These are phyloP conservation scores for Chouioia cunea DNA, from an alignment of 2,888 invertebrate species.

Conservation along the genomic window DNA sequence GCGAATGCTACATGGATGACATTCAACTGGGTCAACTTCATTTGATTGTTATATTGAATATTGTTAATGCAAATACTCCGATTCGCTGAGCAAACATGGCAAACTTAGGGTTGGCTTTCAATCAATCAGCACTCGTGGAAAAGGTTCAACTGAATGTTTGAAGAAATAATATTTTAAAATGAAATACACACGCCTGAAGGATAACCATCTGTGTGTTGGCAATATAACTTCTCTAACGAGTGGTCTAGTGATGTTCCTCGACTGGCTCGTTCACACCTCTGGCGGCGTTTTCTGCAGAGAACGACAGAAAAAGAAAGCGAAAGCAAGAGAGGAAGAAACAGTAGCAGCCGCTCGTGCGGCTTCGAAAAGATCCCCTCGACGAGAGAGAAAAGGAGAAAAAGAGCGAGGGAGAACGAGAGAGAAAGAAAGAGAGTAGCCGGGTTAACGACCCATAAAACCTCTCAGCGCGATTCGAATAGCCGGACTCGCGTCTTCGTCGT, in stretches of 20 bases:
- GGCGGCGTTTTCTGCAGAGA: not conserved
- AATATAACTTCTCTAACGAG: slow-evolving; percentile 26
- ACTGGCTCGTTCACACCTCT: slow-evolving; percentile 19
- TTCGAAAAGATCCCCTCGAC: slow-evolving; percentile 24
- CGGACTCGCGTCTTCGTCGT: slow-evolving; percentile 26
- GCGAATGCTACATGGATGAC: no score
- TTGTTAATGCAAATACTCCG: no score
- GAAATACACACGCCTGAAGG: no score
- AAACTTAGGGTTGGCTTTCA: no score
- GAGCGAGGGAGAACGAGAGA: slow-evolving; percentile 1
- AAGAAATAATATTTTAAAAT: no score
- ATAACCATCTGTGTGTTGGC: no score
- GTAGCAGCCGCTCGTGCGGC: not conserved
- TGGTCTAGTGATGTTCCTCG: slow-evolving; percentile 8
- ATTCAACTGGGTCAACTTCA: no score
- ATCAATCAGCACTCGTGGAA: no score
- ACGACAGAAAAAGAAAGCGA: slow-evolving; percentile 5
- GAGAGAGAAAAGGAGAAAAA: slow-evolving; percentile 11
- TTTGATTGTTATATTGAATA: no score
- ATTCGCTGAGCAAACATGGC: no score
- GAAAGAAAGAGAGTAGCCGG: slow-evolving; percentile 19
- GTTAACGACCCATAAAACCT: slow-evolving; percentile 46
- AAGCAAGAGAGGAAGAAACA: not conserved
- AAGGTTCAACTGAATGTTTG: no score
- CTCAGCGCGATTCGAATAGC: slow-evolving; percentile 34